phyloP scores from a whole-genome alignment of 1,140 invertebrate species.

The Bombus breviceps region DNA sequence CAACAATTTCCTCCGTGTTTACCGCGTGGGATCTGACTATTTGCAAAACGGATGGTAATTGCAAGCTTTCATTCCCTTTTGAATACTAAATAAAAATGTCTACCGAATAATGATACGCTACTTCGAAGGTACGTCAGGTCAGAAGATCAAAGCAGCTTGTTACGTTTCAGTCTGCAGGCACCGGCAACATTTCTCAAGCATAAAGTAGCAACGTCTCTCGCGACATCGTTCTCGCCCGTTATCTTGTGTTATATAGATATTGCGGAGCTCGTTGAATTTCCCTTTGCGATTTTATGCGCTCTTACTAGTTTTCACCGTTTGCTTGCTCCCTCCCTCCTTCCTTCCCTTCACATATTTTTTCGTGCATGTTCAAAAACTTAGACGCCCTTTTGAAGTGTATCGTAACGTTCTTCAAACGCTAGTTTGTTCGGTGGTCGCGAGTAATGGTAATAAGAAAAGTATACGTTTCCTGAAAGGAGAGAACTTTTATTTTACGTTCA shows the following conservation, averaged over 20 bases:
- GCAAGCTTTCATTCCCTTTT: conserved; percentile 15
- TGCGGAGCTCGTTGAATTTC: conserved; percentile 42
- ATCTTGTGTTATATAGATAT: conserved; percentile 38
- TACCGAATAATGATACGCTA: conserved; percentile 52
- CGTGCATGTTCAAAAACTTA: conserved; percentile 22
- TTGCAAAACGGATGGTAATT: conserved; percentile 48
- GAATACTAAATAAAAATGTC: conserved; percentile 50
- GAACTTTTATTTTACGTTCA: too few species aligned
- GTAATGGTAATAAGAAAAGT: neutral
- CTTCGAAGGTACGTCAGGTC: conserved; percentile 42
- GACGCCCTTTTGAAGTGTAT: neutral
- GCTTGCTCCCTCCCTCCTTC: neutral
- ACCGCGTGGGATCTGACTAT: neutral
- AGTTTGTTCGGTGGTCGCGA: neutral
- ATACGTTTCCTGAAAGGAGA: too few species aligned
- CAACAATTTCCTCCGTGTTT: conserved; percentile 9
- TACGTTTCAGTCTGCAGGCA: conserved; percentile 52
- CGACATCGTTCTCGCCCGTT: conserved; percentile 40
- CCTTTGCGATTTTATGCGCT: conserved; percentile 51
- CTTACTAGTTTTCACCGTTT: conserved; percentile 49
- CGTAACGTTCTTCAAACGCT: neutral
- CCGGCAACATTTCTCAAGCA: conserved; percentile 44
- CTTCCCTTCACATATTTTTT: neutral
- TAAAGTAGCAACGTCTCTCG: conserved; percentile 51
- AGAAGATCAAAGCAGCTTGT: conserved; percentile 56